These are phyloP conservation scores for Fragum whitleyi DNA, from an alignment of 2,888 invertebrate species.

Conservation along the genomic window DNA sequence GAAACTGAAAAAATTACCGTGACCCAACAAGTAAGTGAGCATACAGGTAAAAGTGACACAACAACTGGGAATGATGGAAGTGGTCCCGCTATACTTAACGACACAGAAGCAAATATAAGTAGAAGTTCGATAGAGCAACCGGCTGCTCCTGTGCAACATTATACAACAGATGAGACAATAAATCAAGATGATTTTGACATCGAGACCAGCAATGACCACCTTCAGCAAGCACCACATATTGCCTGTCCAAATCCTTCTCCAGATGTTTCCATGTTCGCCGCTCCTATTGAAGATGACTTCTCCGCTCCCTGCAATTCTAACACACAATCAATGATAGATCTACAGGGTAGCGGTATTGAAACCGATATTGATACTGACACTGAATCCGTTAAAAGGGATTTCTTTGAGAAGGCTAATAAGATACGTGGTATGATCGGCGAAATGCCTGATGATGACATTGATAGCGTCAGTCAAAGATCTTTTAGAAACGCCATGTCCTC, in stretches of 20 bases:
- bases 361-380: constrained; percentile 58
- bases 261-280: constrained; percentile 51
- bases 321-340: constrained; percentile 42
- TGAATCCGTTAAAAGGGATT: constrained; percentile 48
- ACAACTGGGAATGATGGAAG: not conserved
- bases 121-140: not conserved
- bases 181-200: not conserved
- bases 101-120: not conserved
- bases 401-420: constrained; percentile 31
- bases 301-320: constrained; percentile 38
- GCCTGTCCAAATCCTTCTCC: not conserved
- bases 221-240: not conserved
- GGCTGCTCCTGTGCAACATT: not conserved
- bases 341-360: constrained; percentile 41
- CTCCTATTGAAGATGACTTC: constrained; percentile 47
- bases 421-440: constrained; percentile 35
- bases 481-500: constrained; percentile 59
- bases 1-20: constrained; percentile 11
- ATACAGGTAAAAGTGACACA: not conserved
- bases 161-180: not conserved
- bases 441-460: constrained; percentile 40
- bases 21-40: not conserved
- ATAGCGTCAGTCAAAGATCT: constrained; percentile 35
- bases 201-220: not conserved
- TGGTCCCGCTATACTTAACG: not conserved